Evolutionary conservation across 2,888 invertebrate species (phyloP), one percentile per base, ranked within the genome.

Genomic region (Caenorhabditis doughertyi): DNA sequence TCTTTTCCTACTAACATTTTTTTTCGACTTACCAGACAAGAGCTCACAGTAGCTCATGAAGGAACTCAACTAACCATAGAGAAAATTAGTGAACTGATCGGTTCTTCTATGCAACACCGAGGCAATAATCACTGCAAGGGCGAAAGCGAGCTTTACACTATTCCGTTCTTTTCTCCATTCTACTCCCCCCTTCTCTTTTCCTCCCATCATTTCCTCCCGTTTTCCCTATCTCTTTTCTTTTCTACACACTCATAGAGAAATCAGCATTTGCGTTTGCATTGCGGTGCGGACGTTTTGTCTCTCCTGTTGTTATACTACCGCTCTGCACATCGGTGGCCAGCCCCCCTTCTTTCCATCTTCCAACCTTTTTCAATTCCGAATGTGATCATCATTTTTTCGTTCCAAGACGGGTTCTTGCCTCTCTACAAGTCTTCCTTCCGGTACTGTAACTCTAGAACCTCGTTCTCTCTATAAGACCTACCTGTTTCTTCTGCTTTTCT

Each of bases 271-370:
- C 68, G 68, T 68, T 68, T 68, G 55, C 55, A 56, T 68, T 53
- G 53, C 68, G 68, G 68, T 68, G 68, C 68, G 55, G 55, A 68
- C 68, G 68, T 56, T 68, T 56, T 65, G 65, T 65, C 65, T 65
- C 65, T 65, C 65, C 65, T 65, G 65, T 65, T 65, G 65, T 65
- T 65, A 65, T 65, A 65, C 65, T 65, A 65, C 65, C 65, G 65
- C 68, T 68, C 68, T 55, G 68, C 55, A 68, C 68, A 68, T 68
- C 55, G 44, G 47, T 62, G 47, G 58, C 65, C 64, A 49, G 18
- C 21, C 35, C 25, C 35, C 51, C 13, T n/a, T n/a, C n/a, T n/a
- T n/a, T 29, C 27, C 27, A 27, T 2, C 7, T 39, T 39, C 39
- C 29, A 27, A 65, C 8, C 51, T 51, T 65, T 65, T 65, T 51